phyloP scores from a whole-genome alignment of 2,113 vertebrate species.

The Colistium nudipinnis region DNA sequence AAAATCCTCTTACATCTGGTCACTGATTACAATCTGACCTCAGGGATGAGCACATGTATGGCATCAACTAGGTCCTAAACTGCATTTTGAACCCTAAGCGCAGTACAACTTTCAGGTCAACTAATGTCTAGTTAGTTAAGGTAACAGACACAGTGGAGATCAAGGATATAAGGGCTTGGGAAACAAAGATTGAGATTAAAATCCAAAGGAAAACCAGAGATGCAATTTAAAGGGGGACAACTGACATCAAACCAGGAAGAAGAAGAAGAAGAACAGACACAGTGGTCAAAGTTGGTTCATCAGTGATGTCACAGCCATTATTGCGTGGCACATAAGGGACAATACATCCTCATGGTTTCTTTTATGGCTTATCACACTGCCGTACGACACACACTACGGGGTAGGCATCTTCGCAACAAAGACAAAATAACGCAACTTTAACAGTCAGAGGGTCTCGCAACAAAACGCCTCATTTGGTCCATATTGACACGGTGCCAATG shows the following conservation, averaged over 20 bases:
- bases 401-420: conserved; percentile 30
- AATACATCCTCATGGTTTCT: conserved; percentile 35
- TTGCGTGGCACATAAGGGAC: conserved; percentile 52
- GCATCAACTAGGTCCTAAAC: conserved; percentile 8
- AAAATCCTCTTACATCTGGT: conserved; percentile 13
- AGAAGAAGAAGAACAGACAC: no score
- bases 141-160: conserved; percentile 62
- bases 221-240: no score
- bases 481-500: conserved; percentile 60
- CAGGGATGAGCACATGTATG: neutral
- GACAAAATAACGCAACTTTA: conserved; percentile 25
- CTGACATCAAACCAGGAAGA: no score
- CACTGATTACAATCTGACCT: conserved; percentile 1
- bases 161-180: no score
- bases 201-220: no score
- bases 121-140: neutral
- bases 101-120: conserved; percentile 2
- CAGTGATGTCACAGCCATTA: conserved; percentile 54
- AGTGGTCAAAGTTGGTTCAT: conserved; percentile 48
- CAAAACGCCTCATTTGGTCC: conserved; percentile 74
- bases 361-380: conserved; percentile 74
- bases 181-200: no score
- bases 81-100: conserved; percentile 28
- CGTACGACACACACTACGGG: conserved; percentile 19
- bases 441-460: conserved; percentile 32